These are phyloP conservation scores for Serinus canaria DNA, from an alignment of 2,113 vertebrate genomes.

Conservation along the genomic window DNA sequence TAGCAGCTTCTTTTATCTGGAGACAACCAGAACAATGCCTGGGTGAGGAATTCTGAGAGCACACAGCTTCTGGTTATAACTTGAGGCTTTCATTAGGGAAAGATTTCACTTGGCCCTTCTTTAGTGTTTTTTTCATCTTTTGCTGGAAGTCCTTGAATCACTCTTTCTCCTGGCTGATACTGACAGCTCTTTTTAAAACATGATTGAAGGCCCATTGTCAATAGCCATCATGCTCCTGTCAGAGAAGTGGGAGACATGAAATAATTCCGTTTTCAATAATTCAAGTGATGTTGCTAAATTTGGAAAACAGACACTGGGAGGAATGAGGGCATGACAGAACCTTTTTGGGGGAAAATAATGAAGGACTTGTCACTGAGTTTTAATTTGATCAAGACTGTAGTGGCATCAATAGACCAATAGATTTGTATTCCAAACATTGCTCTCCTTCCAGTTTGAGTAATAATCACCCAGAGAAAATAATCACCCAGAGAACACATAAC, in stretches of 20 bases:
- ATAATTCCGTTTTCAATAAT: not conserved
- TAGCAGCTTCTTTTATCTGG: not conserved
- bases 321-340: not conserved
- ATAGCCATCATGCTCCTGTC: not conserved
- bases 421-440: not conserved
- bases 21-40: not conserved
- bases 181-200: not conserved
- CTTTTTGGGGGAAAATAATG: not conserved
- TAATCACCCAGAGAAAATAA: not conserved
- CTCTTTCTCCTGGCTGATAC: not conserved
- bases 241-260: not conserved
- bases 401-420: not conserved
- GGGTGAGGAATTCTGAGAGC: not conserved
- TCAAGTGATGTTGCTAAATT: constrained; percentile 3
- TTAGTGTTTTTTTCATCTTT: not conserved
- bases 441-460: not conserved
- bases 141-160: not conserved
- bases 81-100: not conserved
- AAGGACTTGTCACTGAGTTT: not conserved
- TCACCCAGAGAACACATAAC: not conserved
- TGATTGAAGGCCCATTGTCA: constrained; percentile 19
- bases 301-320: not conserved
- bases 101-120: not conserved
- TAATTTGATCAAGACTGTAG: not conserved
- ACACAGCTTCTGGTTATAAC: not conserved